Conservation (phyloP, 2,113 vertebrate genomes). For the Menura novaehollandiae region DNA sequence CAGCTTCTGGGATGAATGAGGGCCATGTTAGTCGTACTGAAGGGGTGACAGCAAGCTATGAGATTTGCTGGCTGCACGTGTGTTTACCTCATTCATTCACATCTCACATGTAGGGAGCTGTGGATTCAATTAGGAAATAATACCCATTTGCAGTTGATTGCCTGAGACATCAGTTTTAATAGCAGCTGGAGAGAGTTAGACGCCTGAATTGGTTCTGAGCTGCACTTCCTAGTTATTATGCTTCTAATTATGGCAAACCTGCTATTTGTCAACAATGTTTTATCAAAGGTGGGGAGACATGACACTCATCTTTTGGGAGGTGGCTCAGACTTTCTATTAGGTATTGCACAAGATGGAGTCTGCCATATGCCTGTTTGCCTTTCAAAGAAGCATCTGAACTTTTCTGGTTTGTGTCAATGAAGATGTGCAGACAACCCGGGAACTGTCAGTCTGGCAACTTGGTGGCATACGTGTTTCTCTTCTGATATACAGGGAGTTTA, state of each 20-base stretch:
- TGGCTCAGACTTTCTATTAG: constrained; percentile 61
- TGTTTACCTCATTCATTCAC: constrained; percentile 49
- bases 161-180: constrained; percentile 62
- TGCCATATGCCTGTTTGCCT: constrained; percentile 1
- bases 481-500: not conserved
- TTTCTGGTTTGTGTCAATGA: not conserved
- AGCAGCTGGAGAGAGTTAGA: constrained; percentile 66
- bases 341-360: constrained; percentile 4
- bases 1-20: not conserved
- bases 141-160: constrained; percentile 50
- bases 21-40: not conserved
- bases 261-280: constrained; percentile 60
- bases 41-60: not conserved
- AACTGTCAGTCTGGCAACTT: not conserved
- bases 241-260: constrained; percentile 60
- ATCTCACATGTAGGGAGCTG: constrained; percentile 52
- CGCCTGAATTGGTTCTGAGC: constrained; percentile 15
- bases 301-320: constrained; percentile 39
- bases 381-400: constrained; percentile 39
- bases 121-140: constrained; percentile 60
- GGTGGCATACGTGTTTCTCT: not conserved
- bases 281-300: constrained; percentile 57
- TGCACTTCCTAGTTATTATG: constrained; percentile 47
- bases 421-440: not conserved
- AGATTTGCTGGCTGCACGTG: constrained; percentile 1